Conservation (phyloP, 64 coral and sea anemone genomes). For the Pocillopora damicornis region DNA sequence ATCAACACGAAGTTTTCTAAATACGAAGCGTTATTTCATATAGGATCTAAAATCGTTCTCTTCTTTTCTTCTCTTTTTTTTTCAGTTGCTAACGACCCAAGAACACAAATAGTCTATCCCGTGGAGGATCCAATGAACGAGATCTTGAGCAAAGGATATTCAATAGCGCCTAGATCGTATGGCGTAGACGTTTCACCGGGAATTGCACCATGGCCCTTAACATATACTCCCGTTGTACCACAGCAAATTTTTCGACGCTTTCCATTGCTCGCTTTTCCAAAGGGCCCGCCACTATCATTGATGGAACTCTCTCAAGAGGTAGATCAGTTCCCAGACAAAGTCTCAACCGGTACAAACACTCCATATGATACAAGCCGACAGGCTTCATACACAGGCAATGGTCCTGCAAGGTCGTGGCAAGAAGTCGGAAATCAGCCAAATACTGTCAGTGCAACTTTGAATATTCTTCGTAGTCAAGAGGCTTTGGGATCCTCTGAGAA, state of each 20-base stretch:
- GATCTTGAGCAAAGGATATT: background rate
- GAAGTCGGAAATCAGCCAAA: background rate
- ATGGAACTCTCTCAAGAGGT: background rate
- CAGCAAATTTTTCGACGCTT: background rate
- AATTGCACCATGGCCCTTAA: background rate
- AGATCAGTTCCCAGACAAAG: background rate
- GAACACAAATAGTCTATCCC: background rate
- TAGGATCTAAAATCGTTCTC: background rate
- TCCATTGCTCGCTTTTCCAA: background rate
- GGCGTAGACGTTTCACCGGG: background rate
- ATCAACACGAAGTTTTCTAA: background rate
- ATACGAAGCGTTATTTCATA: background rate
- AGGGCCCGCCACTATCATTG: background rate
- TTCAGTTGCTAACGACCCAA: background rate
- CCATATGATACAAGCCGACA: background rate
- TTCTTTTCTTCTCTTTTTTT: background rate
- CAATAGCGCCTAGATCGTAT: no score
- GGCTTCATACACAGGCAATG: no score
- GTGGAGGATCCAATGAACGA: background rate
- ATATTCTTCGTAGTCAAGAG: background rate
- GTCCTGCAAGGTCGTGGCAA: background rate
- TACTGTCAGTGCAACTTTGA: background rate
- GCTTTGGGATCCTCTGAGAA: background rate
- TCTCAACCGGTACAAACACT: background rate
- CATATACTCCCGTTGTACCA: background rate